Evolutionary conservation across 2,888 invertebrate genomes (phyloP), one percentile per base, ranked within the genome.

Genomic region (Pristionchus entomophagus): DNA sequence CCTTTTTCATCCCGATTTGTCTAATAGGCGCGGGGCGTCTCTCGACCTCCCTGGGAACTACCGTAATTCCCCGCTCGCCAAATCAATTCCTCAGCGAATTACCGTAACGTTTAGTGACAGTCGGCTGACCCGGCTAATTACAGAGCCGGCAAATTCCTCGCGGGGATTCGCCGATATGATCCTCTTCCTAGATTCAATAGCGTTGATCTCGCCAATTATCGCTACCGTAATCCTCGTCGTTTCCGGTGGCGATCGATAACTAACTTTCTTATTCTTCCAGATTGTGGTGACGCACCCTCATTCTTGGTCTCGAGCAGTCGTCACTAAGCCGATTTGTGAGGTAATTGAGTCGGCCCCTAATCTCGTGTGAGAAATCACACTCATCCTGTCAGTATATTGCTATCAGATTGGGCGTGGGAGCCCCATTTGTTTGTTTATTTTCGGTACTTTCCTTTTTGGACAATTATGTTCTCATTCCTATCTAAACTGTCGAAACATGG

Each of bases 231-330:
- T 65, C 65, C n/a, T n/a, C 38, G 38, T 14, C 22, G n/a, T 38
- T n/a, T 73, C 73, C 73, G 73, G 73, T 45, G 65, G n/a, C 22
- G 73, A 73, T 73, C 73, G 73, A 73, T 73, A 35, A 73, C 73
- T 73, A n/a, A 45, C 12, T 45, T n/a, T n/a, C n/a, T 41, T 41
- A 73, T 73, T 6, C 45, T 45, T 73, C 41, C 73, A 73, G 73
- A n/a, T 22, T n/a, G 65, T 35, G 12, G 41, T 73, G 41, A 73
- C 73, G 26, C 38, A 73, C 38, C 2, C 19, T 38, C 38, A 19
- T 10, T 22, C 56, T 5, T 4, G 5, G 4, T 22, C 14, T 56
- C 56, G n/a, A 56, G 56, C 5, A 14, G 45, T n/a, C 6, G 45
- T 5, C 12, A 14, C 56, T 56, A 73, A 73, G 73, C 73, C 73